phyloP scores from a whole-genome alignment of 2,797 vertebrate species.

The Schizothorax lantsangensis region DNA sequence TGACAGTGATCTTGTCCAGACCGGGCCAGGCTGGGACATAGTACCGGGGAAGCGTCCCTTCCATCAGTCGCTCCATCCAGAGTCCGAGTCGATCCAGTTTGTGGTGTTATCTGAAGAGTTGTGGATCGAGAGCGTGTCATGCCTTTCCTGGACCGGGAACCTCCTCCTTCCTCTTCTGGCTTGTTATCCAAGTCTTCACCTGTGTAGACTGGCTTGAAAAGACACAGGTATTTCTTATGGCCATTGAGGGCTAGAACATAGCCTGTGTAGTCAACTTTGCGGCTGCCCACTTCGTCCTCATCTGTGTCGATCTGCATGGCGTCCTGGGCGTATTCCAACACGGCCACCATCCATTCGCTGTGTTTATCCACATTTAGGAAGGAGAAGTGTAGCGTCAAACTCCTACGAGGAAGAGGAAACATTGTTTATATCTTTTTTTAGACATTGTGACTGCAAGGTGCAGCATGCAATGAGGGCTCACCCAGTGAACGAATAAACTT shows the following conservation, averaged over 20 bases:
- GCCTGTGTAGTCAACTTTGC: slow-evolving; percentile 87
- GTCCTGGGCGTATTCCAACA: slow-evolving; percentile 90
- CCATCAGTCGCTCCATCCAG: slow-evolving; percentile 97
- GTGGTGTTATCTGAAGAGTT: slow-evolving; percentile 85
- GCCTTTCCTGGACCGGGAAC: slow-evolving; percentile 73
- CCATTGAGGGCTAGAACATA: slow-evolving; percentile 95
- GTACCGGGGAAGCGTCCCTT: slow-evolving; percentile 93
- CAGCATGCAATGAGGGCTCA: slow-evolving; percentile 63
- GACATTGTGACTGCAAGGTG: too few species aligned
- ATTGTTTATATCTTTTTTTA: not conserved
- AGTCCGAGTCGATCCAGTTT: slow-evolving; percentile 92
- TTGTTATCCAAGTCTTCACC: slow-evolving; percentile 77
- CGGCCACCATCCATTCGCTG: slow-evolving; percentile 88
- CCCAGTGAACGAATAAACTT: slow-evolving; percentile 97
- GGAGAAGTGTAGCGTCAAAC: slow-evolving; percentile 93
- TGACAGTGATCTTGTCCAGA: slow-evolving; percentile 83
- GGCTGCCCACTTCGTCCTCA: slow-evolving; percentile 83
- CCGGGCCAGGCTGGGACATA: slow-evolving; percentile 93
- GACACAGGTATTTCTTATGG: slow-evolving; percentile 96
- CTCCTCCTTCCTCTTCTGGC: slow-evolving; percentile 79
- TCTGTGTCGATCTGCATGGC: slow-evolving; percentile 87
- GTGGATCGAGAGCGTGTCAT: slow-evolving; percentile 73
- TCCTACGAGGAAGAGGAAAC: slow-evolving; percentile 73
- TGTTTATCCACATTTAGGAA: slow-evolving; percentile 98
- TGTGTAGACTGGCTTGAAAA: slow-evolving; percentile 90